Conservation (phyloP, 2,797 vertebrate species). For the Chanos chanos region DNA sequence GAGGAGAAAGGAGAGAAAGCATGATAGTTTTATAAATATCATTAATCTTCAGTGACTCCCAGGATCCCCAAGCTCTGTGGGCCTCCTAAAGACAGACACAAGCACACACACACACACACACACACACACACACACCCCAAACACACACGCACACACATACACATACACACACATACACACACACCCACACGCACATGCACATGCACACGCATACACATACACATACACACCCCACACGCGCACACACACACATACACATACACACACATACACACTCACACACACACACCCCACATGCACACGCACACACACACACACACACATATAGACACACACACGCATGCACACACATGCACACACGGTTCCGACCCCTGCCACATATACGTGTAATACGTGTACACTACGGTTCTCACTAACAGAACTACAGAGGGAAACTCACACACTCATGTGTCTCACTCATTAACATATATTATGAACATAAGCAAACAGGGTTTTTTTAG, state of each 20-base stretch:
- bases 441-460: too few relatives aligned
- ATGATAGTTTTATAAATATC: slow-evolving; percentile 71
- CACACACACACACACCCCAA: background rate
- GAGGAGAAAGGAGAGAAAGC: slow-evolving; percentile 60
- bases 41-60: slow-evolving; percentile 63
- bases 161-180: slow-evolving; percentile 6
- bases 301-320: too few relatives aligned
- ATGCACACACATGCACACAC: background rate
- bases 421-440: too few relatives aligned
- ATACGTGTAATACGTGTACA: too few relatives aligned
- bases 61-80: slow-evolving; percentile 40
- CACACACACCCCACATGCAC: too few relatives aligned
- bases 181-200: slow-evolving; percentile 3
- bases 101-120: slow-evolving; percentile 12
- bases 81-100: slow-evolving; percentile 28
- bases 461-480: too few relatives aligned
- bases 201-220: slow-evolving; percentile 6
- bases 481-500: too few relatives aligned
- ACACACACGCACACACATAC: background rate
- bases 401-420: too few relatives aligned
- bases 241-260: slow-evolving; percentile 11
- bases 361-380: slow-evolving; percentile 21
- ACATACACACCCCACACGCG: background rate
- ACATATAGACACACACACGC: background rate
- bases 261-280: background rate